These are phyloP conservation scores for Ectobius pallidus DNA, from an alignment of 2,888 invertebrate genomes.

Conservation along the genomic window DNA sequence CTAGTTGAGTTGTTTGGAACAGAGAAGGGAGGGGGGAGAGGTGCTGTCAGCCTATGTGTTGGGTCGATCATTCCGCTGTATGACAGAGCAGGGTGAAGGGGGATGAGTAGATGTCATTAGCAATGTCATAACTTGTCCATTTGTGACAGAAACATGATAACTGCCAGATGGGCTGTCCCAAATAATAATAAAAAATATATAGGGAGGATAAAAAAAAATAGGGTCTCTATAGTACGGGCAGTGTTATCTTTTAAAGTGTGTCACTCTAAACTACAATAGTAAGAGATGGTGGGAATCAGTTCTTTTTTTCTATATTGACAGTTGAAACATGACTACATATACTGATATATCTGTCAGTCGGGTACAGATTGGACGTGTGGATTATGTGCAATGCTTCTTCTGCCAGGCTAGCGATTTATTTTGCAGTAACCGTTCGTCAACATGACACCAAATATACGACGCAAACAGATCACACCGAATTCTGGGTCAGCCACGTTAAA, in stretches of 20 bases:
- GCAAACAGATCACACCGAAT: no score
- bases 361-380: not conserved
- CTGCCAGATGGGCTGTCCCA: constrained; percentile 30
- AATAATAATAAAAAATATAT: constrained; percentile 5
- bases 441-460: not conserved
- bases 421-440: not conserved
- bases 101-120: constrained; percentile 38
- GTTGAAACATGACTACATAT: constrained; percentile 1
- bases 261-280: constrained; percentile 14
- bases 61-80: not conserved
- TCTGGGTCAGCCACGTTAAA: no score
- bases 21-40: not conserved
- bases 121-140: constrained; percentile 49
- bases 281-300: constrained; percentile 5
- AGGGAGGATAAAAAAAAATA: not conserved
- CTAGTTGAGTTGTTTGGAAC: constrained; percentile 21
- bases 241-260: not conserved
- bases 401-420: not conserved
- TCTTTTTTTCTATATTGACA: not conserved
- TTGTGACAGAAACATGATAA: constrained; percentile 50
- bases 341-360: not conserved
- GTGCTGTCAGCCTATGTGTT: constrained; percentile 9
- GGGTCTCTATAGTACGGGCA: not conserved
- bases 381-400: not conserved
- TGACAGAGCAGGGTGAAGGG: not conserved